Evolutionary conservation across 2,888 invertebrate genomes (phyloP), one percentile per base, ranked within the genome.

Genomic region (Physocephala rufipes): DNA sequence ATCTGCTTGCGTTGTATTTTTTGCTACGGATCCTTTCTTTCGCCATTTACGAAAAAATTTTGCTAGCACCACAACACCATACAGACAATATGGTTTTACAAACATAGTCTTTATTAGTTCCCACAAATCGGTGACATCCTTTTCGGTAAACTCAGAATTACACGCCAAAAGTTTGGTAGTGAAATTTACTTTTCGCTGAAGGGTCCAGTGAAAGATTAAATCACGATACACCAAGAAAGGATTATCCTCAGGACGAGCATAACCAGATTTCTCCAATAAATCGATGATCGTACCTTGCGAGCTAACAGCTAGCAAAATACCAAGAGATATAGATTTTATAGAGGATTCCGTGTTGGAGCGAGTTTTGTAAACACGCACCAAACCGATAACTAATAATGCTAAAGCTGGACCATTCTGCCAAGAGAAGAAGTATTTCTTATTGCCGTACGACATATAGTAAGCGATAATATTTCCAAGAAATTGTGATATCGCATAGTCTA

Each of bases 11-110:
- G 82, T 81, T 9, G 74, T 77, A 2, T 77, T 81, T 26, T 77
- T 75, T 1, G 74, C 74, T 36, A 80, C 76, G 0, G 79, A 76
- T 2, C 80, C 79, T 36, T 79, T 79, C 58, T 79, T 78, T 49
- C 83, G 82, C 81, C 83, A 85, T 67, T 84, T 84, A 2, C 86
- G 82, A 75, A 87, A 72, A 70, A 85, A 85, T 76, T 82, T 85
- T 36, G 85, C 82, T 71, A 85, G 73, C 76, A 85, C 77, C 9
- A 85, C 85, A 30, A 85, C 84, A 1, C 85, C 84, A 72, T 84
- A 85, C 73, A 85, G 74, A 71, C 85, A 85, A 63, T 85, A 85
- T 0, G 85, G 85, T 70, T 85, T 85, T 0, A 85, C 81, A 64
- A 85, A 81, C 43, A 85, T 71, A 16, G 84, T 84, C 76, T 85